phyloP scores from a whole-genome alignment of 1,140 invertebrate genomes.

The Geopemphigus sp. region DNA sequence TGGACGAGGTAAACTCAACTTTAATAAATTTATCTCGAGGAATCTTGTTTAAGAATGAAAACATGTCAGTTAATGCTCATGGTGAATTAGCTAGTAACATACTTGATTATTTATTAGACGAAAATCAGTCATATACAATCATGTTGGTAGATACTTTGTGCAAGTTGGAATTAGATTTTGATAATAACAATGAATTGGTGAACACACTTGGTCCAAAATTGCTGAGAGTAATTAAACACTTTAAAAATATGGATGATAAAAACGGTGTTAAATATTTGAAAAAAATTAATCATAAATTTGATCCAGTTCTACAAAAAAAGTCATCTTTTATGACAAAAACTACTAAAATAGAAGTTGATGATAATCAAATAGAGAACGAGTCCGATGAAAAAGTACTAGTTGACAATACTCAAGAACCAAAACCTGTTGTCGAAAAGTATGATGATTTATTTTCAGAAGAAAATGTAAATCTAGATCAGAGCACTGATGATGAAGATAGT shows the following conservation, averaged over 20 bases:
- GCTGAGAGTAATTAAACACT: not conserved
- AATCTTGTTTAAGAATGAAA: not conserved
- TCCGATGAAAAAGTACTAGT: not conserved
- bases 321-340: not conserved
- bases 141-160: conserved; percentile 25
- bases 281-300: conserved; percentile 39
- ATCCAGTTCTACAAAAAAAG: not conserved
- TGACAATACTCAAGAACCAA: not conserved
- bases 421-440: not conserved
- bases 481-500: conserved; percentile 5
- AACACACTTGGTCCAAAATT: conserved; percentile 1
- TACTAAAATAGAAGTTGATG: not conserved
- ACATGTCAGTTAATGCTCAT: conserved; percentile 17
- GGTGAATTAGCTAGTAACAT: conserved; percentile 22
- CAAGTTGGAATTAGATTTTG: conserved; percentile 23
- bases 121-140: not conserved
- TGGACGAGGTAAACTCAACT: conserved; percentile 7
- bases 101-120: conserved; percentile 29
- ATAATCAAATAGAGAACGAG: not conserved
- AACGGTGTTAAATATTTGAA: conserved; percentile 36
- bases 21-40: conserved; percentile 20
- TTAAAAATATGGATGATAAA: conserved; percentile 12
- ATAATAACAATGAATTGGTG: not conserved
- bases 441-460: not conserved
- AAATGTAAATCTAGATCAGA: not conserved